These are phyloP conservation scores for Nothobranchius kuhntae DNA, from an alignment of 2,113 vertebrate genomes.

Conservation along the genomic window DNA sequence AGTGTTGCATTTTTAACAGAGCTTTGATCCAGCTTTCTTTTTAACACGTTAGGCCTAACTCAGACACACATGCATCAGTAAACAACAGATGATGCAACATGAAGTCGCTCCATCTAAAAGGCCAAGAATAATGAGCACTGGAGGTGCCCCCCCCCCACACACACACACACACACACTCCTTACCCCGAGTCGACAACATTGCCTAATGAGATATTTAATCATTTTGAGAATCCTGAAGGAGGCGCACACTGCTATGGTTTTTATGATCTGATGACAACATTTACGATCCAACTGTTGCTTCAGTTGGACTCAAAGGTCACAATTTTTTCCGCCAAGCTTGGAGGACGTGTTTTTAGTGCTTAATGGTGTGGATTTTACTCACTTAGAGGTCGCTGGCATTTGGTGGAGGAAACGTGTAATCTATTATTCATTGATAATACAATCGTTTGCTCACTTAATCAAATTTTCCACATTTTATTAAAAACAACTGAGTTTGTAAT, in stretches of 20 bases:
- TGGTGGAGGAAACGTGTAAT: conserved; percentile 22
- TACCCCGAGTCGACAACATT: conserved; percentile 58
- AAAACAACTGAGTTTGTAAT: conserved; percentile 51
- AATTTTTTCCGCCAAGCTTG: conserved; percentile 4
- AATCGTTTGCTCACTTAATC: conserved; percentile 49
- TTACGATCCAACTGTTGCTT: conserved; percentile 62
- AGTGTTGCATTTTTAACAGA: conserved; percentile 79
- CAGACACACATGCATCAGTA: conserved; percentile 21
- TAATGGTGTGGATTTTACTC: conserved; percentile 43
- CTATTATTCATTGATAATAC: conserved; percentile 63
- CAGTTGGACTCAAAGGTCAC: conserved; percentile 39
- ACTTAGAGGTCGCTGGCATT: conserved; percentile 25
- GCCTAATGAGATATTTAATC: conserved; percentile 66
- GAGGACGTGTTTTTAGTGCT: conserved; percentile 7
- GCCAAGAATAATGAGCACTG: conserved; percentile 46
- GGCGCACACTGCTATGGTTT: conserved; percentile 36
- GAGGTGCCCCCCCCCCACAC: conserved; percentile 39
- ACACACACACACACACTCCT: conserved; percentile 23
- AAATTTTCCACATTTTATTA: conserved; percentile 40
- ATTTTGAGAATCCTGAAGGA: conserved; percentile 60
- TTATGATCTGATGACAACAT: conserved; percentile 57
- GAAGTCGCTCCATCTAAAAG: conserved; percentile 51
- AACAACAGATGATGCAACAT: conserved; percentile 51
- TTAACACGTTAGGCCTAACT: conserved; percentile 64
- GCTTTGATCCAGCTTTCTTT: conserved; percentile 74